Conservation (phyloP, 2,113 vertebrate genomes). For the Globicephala melas region DNA sequence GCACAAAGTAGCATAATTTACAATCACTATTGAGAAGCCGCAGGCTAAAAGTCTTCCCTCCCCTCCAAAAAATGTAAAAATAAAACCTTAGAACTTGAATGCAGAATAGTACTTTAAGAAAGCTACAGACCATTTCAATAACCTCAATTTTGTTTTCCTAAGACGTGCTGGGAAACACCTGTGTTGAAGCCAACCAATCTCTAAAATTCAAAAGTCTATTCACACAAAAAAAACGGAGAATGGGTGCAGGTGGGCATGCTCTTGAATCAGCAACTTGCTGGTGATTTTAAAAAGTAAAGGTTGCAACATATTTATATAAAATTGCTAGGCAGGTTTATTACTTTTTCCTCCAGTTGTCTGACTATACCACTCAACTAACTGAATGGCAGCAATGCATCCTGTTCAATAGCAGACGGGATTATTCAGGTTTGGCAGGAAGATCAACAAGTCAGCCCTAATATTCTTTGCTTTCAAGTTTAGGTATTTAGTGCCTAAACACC, state of each 20-base stretch:
- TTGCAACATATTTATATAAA: neutral
- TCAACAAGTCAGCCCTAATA: conserved; percentile 23
- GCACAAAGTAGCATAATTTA: neutral
- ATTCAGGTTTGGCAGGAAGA: conserved; percentile 27
- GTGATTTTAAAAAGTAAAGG: neutral
- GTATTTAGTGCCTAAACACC: conserved; percentile 7
- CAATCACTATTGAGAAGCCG: neutral
- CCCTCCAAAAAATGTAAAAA: neutral
- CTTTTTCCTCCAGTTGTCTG: conserved; percentile 25
- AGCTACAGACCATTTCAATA: neutral
- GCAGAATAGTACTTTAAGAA: neutral
- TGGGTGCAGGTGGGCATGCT: neutral
- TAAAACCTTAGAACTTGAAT: neutral
- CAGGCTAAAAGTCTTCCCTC: neutral
- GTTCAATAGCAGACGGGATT: neutral
- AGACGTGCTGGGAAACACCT: neutral
- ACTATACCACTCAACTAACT: neutral
- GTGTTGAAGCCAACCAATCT: neutral
- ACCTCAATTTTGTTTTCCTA: neutral
- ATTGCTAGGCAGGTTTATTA: neutral
- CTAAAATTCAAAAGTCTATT: neutral
- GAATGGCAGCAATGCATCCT: neutral
- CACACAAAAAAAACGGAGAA: neutral
- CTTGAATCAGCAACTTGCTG: neutral
- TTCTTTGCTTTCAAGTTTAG: conserved; percentile 37